Evolutionary conservation across 2,113 vertebrate genomes (phyloP), one percentile per base, ranked within the genome.

Genomic region (Gymnocephalus cernua): DNA sequence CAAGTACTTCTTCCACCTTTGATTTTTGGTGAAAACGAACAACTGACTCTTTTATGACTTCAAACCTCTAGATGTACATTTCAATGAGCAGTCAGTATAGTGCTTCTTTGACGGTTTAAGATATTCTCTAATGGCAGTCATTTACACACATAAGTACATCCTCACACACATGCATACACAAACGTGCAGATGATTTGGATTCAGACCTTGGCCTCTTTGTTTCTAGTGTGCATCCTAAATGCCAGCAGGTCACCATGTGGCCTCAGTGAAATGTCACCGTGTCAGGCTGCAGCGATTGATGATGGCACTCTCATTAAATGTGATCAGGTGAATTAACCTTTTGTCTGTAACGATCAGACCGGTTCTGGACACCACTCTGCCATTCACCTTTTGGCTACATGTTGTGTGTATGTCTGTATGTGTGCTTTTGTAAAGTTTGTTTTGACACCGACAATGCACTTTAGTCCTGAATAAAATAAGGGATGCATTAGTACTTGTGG

Each of bases 321-420:
- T 86, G 88, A 93, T 94, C 90, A 91, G 83, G 71, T 87, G 85
- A 90, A 90, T 93, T 93, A 91, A 92, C 91, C 92, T 94, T 91
- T 86, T 77, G 85, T 88, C 82, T 79, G 77, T 19, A 64, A 63
- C 0, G 35, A 83, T 79, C 68, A 45, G 74, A 19, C 25, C 23
- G 7, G 53, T 72, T 47, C 41, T 23, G 82, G 74, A 75, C 77
- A 62, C 59, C 76, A 47, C 59, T 75, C 62, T 70, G 76, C 64
- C 83, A 69, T 80, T 0, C 1, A 19, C 74, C 69, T 71, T 44
- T 11, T 25, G 32, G 45, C 38, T 71, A 38, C n/a, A 25, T 1
- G 53, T 48, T 38, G 14, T 56, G 35, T 25, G 3, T 32, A 6
- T 71, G 4, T 13, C 7, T 15, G 21, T n/a, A 1, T 47, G 21